These are phyloP conservation scores for Platycheirus albimanus DNA, from an alignment of 2,888 invertebrate genomes.

Conservation along the genomic window DNA sequence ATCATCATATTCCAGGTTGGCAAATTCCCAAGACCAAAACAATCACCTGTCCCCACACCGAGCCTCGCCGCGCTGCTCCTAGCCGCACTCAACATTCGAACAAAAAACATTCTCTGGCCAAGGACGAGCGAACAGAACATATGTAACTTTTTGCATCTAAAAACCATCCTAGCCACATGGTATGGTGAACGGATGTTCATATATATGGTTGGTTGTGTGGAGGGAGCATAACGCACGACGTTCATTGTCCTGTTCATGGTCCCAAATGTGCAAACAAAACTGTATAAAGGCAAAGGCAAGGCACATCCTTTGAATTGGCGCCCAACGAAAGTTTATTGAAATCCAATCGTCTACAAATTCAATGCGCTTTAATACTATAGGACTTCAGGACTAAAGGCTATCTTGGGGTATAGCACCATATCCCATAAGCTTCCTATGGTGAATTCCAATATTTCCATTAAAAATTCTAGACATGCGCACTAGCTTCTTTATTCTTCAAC, in stretches of 20 bases:
- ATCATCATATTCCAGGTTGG: conserved; percentile 69
- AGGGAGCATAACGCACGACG: conserved; percentile 48
- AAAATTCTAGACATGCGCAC: conserved; percentile 45
- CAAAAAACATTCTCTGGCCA: conserved; percentile 21
- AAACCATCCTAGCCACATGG: conserved; percentile 43
- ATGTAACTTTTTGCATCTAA: conserved; percentile 35
- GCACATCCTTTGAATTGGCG: conserved; percentile 63
- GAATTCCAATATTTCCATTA: conserved; percentile 48
- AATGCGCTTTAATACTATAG: conserved; percentile 17
- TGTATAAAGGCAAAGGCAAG: too few relatives aligned
- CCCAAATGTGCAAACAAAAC: conserved; percentile 48
- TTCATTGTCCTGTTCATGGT: conserved; percentile 59
- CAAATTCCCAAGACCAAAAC: conserved; percentile 66
- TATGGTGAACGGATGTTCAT: too few relatives aligned
- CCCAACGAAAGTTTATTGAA: conserved; percentile 66
- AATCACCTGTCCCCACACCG: conserved; percentile 27
- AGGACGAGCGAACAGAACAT: conserved; percentile 14
- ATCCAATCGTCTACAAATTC: conserved; percentile 61
- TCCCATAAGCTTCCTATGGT: conserved; percentile 52
- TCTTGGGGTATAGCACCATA: conserved; percentile 36
- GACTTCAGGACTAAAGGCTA: conserved; percentile 1
- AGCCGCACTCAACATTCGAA: too few relatives aligned
- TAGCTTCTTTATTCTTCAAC: not conserved
- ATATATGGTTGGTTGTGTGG: too few relatives aligned
- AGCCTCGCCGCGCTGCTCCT: too few relatives aligned